Base-by-base conservation (phyloP, 2,113 vertebrate genomes). In the Ursus arctos region DNA sequence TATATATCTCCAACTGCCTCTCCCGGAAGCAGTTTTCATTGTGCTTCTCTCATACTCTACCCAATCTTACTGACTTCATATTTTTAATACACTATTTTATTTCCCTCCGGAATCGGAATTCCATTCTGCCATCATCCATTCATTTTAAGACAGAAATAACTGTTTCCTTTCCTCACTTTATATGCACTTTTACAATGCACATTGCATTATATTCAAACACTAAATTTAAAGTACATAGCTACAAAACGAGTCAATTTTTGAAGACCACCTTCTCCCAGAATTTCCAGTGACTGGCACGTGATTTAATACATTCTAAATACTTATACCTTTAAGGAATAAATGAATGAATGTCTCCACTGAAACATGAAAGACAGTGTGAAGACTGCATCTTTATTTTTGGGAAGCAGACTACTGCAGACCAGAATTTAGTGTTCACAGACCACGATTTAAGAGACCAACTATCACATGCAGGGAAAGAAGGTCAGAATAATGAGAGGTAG, bases 381-480 rank as follows among this genome's bases (percentile, higher is more conserved):
- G 31, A 88, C 28, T 88, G 33, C 12, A 67, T 22, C 47, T 67
- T 82, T 18, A 33, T 47, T 47, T 63, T 88, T 59, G 69, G 19
- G 49, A 94, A 88, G 53, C 1, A 63, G 69, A 92, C 24, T 40
- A 57, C 61, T 65, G 13, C 31, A 61, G 40, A 55, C 24, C 9
- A 71, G n/a, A 87, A 81, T 76, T 91, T 59, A 91, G 47, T 82
- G 80, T 51, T 80, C 49, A 74, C 10, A 93, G 57, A 65, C 3
- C 28, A 90, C 21, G 57, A 74, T 86, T 93, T 40, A 93, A 72
- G 33, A 95, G 63, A 76, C 31, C 47, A 87, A 89, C 24, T 92
- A 80, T 55, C 24, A 65, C 21, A 91, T 24, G 18, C 22, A 76
- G 57, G 74, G 24, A 40, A 65, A 87, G 43, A 36, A 47, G 6